Base-by-base conservation (phyloP, 2,888 invertebrate species). In the Ophion costatus region DNA sequence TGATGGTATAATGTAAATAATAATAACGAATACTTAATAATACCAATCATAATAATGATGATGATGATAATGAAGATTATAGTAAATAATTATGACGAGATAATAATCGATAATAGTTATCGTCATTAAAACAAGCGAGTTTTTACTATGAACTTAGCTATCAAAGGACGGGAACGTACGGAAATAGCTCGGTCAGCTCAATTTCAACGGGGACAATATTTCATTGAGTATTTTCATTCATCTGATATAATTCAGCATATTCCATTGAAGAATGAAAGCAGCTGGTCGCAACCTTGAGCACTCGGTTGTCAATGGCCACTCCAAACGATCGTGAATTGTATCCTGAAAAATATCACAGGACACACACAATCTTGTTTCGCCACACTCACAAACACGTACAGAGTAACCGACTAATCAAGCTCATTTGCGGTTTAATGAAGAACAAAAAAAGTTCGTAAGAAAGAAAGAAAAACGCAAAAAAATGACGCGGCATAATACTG, bases 301-400 rank as follows among this genome's bases (percentile, higher is more conserved):
- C 85, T 61, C 45, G 38, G 42, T 76, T 69, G 56, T 82, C 80
- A 82, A 77, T 85, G 76, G 74, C 42, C 59, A 74, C 80, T 80
- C 80, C 59, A 64, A 85, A 80, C 82, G 76, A 82, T 77, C 71
- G 77, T 64, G 45, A 51, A 85, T 80, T 20, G 74, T 56, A 76
- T 85, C 80, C 51, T 51, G 17, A 17, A 57, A 82, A 85, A 80
- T 71, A 76, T 85, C 61, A 63, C 38, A 69, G 70, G 42, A 69
- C 56, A 57, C 57, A 42, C 11, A 66, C 9, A 51, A 17, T 57
- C 42, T 24, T 10, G 42, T 45, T 29, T 14, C 24, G 64, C 17
- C 42, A 64, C 51, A 57, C 61, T 79, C 57, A 57, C 51, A 42
- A 57, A 57, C 63, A 10, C 29, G 20, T 20, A 64, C 38, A 17